Evolutionary conservation across 64 coral and sea anemone genomes (phyloP), one percentile per base, ranked within the genome.

Genomic region (Exaiptasia diaphana): DNA sequence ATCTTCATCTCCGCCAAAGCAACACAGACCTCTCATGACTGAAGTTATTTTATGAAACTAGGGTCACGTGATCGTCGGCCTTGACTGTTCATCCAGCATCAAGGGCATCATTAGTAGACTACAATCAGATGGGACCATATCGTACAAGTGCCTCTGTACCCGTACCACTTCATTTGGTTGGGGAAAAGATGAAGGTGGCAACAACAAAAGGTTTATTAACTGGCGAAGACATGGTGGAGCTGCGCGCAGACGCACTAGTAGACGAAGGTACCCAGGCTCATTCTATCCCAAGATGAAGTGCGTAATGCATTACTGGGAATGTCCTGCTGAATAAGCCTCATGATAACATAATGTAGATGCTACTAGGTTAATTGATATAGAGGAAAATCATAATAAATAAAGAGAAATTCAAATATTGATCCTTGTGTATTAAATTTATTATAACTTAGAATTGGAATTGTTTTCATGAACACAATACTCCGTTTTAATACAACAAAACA

Each of bases 61-160:
- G 69, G 69, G 69, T 73, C 69, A 73, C 69, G 69, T 73, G 69
- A 32, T 73, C 21, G 69, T 73, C 10, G 69, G 69, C 4, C 36
- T 49, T 24, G 27, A 35, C 18, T 73, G 69, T 11, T 73, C 69
- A 45, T 73, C 69, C 5, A n/a, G 25, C 32, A 37, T 29, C 0
- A 42, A 1, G 4, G n/a, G n/a, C n/a, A 73, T 25, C 30, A 46
- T 48, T 3, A 73, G 44, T 22, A 42, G 38, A 17, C 41, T 73
- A 27, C 1, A 17, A 17, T 40, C 69, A 30, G 3, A 3, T 1
- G 20, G 12, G 23, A 73, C 69, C 7, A 29, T 40, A 0, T 40
- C 44, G 14, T 73, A 73, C 23, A 27, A 3, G 28, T 73, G 69
- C 38, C 7, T 42, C 17, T 73, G 69, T 22, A 23, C 22, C 14